Evolutionary conservation across 2,797 vertebrate genomes (phyloP), one percentile per base, ranked within the genome.

Genomic region (Oceanodroma leucorhoa): DNA sequence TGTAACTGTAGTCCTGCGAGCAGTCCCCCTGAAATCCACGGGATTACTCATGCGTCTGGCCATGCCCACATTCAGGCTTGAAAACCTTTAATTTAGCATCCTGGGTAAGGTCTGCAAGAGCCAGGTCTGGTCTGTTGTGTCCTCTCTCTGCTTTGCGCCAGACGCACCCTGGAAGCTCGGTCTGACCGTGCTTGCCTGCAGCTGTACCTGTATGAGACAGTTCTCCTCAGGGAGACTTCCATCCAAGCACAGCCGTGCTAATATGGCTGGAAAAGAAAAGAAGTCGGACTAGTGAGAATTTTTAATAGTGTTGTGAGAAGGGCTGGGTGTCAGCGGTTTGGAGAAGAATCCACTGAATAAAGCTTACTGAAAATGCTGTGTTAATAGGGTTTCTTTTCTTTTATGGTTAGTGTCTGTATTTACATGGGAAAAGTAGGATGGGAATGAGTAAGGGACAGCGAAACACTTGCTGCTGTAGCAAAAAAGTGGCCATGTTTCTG

Each of bases 121-220:
- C 32, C 8, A 2, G 19, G 34, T 46, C 58, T 54, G 65, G 19
- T 46, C 32, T 19, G 32, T 9, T 2, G 15, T 11, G 22, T 71
- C 38, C 19, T 32, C 38, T 23, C 32, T 43, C 40, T 69, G 40
- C 32, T 16, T 18, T 38, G 66, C 16, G 15, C 36, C 41, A 43
- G 61, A 27, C 0, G 2, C 16, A 24, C 23, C 32, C 34, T 10
- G 14, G 81, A 11, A 62, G 30, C 30, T 53, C 1, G 0, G 4
- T 53, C 13, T 58, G 55, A 19, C 26, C 0, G 1, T n/a, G 46
- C n/a, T 51, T 46, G 46, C 32, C 69, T 43, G 58, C 12, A 18
- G 4, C 70, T 34, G 11, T 7, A 24, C 21, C 16, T 6, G 4
- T 8, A 3, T 6, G 38, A 51, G 40, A 6, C 17, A 3, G 9